A percentile compares a stretch with the other conserved stretches of the same genome.
phyloP scores from a whole-genome alignment of 2,797 vertebrate species.

The Gymnothorax reevesii region DNA sequence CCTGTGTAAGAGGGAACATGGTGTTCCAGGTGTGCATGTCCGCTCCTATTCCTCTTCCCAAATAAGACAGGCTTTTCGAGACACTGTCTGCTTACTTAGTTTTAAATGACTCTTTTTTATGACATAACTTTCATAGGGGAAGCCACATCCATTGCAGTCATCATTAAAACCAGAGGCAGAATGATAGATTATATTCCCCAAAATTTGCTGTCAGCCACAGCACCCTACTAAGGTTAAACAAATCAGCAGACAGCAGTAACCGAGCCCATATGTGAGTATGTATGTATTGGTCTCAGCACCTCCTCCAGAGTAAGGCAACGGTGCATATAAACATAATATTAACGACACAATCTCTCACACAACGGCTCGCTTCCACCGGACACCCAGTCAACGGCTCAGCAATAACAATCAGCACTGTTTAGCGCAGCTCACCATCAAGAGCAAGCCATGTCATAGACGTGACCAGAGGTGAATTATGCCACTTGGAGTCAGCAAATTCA shows the following conservation, averaged over 20 bases:
- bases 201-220: background rate
- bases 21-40: background rate
- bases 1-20: background rate
- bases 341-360: background rate
- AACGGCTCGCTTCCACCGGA: background rate
- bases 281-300: background rate
- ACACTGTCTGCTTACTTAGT: background rate
- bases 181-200: too few relatives aligned
- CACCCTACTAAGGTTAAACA: background rate
- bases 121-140: background rate
- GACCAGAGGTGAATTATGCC: background rate
- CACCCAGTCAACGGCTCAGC: background rate
- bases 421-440: background rate
- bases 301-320: background rate
- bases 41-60: background rate
- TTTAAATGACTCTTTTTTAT: background rate
- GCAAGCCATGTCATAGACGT: background rate
- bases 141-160: background rate
- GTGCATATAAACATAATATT: background rate
- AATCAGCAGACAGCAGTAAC: background rate
- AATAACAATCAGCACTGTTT: background rate
- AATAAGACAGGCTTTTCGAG: background rate
- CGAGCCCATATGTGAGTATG: background rate
- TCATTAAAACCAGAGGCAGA: slow-evolving; percentile 13
- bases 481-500: background rate